Evolutionary conservation across 2,888 invertebrate species (phyloP), one percentile per base, ranked within the genome.

Genomic region (Sisyra nigra): DNA sequence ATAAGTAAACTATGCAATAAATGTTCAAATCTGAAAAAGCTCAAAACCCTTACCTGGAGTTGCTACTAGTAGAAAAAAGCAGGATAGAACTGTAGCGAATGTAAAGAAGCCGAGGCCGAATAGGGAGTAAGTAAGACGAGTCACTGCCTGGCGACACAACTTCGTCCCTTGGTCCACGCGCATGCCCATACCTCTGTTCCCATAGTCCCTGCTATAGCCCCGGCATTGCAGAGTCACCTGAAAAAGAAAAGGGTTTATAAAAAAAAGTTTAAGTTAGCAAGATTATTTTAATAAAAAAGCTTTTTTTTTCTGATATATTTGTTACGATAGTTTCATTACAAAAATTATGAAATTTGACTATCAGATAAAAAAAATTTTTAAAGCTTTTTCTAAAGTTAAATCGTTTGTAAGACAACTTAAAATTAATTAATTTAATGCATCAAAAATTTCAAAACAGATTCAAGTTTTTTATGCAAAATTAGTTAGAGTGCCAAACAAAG

Each of bases 151-250:
- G 67, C 69, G 69, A 70, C 71, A 69, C 71, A 69, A 66, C 67
- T 68, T 69, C 73, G 73, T 72, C 73, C 73, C 72, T 67, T 76
- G 82, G 81, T 80, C 79, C 78, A 79, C 80, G 76, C 80, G 79
- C 81, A 82, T 78, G 80, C 82, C 83, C 83, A 84, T 84, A 76
- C 83, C 83, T 83, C 80, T 81, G 76, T 76, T 83, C 80, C 83
- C 83, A 84, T 84, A 73, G 71, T 74, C 72, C 68, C 67, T 67
- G 72, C 69, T 73, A 72, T 76, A 77, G 75, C 79, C 75, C 76
- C 76, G 74, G 78, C 78, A 76, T 79, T 74, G 73, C 76, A 71
- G 71, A 72, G 66, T 68, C 66, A 69, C 68, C 72, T 72, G 55
- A 8, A 67, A 63, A 42, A 54, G 53, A 51, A 44, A 38, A n/a